Conservation (phyloP, 2,797 vertebrate species). For the Merluccius polli region DNA sequence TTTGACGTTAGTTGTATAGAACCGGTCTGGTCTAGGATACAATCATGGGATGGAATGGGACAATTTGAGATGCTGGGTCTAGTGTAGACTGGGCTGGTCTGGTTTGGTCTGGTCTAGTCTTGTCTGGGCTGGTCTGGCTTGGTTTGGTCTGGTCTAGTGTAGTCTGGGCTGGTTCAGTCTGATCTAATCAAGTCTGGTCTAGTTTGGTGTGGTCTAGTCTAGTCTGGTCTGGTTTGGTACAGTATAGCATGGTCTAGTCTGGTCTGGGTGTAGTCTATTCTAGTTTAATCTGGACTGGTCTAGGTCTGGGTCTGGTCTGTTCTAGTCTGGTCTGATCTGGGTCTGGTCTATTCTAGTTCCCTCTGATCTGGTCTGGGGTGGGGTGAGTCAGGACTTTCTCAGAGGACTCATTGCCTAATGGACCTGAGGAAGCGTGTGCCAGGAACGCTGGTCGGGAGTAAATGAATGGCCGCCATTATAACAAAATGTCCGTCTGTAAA, state of each 20-base stretch:
- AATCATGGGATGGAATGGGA: background rate
- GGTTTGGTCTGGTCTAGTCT: background rate
- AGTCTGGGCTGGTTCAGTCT: background rate
- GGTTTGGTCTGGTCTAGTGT: background rate
- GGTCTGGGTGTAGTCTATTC: too few relatives aligned
- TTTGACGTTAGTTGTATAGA: background rate
- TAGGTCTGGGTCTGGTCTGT: too few relatives aligned
- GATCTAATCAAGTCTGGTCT: background rate
- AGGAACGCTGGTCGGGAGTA: conserved; percentile 54
- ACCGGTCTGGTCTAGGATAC: background rate
- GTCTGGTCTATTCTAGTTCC: background rate
- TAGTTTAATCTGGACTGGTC: background rate
- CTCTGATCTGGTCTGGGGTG: conserved; percentile 15
- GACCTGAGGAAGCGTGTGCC: conserved; percentile 57
- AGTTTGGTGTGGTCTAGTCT: background rate
- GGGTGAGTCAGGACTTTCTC: conserved; percentile 21
- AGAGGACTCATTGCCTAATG: conserved; percentile 73
- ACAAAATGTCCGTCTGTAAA: conserved; percentile 64
- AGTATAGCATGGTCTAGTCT: background rate
- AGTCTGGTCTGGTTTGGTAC: too few relatives aligned
- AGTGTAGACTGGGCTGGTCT: background rate
- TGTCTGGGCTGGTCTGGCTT: background rate
- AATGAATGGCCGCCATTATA: conserved; percentile 70
- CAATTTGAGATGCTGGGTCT: background rate
- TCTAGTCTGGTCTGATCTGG: too few relatives aligned